Conservation (phyloP, 2,113 vertebrate genomes). For the Laterallus jamaicensis region DNA sequence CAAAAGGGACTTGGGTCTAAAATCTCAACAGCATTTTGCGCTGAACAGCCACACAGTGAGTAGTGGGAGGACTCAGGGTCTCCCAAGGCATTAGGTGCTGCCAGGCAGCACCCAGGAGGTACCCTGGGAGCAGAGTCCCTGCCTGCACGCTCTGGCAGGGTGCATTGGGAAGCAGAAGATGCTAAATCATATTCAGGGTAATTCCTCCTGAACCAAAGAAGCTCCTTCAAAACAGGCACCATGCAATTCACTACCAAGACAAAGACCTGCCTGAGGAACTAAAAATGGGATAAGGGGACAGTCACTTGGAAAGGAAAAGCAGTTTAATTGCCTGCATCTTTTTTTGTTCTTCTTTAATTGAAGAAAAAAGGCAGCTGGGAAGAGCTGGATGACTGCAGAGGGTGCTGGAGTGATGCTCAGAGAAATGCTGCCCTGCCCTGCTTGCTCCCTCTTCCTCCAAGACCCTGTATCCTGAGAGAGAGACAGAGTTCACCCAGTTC, state of each 20-base stretch:
- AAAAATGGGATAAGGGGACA: neutral
- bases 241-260: neutral
- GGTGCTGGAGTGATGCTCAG: neutral
- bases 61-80: too few relatives aligned
- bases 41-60: too few relatives aligned
- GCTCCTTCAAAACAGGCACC: neutral
- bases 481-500: neutral
- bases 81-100: too few relatives aligned
- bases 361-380: neutral
- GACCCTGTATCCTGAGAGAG: too few relatives aligned
- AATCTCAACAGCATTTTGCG: too few relatives aligned
- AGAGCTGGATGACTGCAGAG: neutral
- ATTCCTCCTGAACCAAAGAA: neutral
- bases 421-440: too few relatives aligned
- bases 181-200: rapidly evolving
- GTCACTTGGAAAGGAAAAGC: neutral
- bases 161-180: rapidly evolving
- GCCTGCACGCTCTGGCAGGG: neutral
- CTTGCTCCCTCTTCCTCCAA: too few relatives aligned
- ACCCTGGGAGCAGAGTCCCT: neutral
- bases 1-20: neutral
- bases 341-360: neutral
- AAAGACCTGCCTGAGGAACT: neutral
- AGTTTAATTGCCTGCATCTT: neutral
- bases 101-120: too few relatives aligned